Evolutionary conservation across 1,140 invertebrate genomes (phyloP), one percentile per base, ranked within the genome.

Genomic region (Bombus impatiens): DNA sequence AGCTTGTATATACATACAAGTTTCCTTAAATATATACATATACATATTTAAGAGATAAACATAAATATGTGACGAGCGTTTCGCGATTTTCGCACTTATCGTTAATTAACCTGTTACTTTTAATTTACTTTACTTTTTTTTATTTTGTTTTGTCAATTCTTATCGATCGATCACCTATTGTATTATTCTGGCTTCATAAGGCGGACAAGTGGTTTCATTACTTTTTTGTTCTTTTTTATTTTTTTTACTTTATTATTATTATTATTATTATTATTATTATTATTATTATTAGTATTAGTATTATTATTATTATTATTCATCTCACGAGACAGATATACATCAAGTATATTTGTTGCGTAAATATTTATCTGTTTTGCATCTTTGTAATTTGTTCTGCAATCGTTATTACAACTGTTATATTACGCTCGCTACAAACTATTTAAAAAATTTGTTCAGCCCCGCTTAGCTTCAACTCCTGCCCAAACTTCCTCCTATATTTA

Each of bases 241-340:
- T 71, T 42, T 40, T 70, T 71, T 40, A 18, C 25, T 71, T 71
- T 42, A 22, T 71, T 42, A 53, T 77, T 62, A 37, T 71, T 13
- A 25, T 28, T 71, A 78, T 42, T 42, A 25, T 40, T 40, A 53
- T 71, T 42, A 22, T 42, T 71, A 65, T 62, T 77, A 40, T n/a
- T 70, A 40, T 71, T 28, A 12, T 8, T 44, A 44, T 44, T 44
- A 44, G 3, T 44, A 44, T 44, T 47, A 44, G 5, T 44, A 37
- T 62, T 78, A 78, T 78, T 62, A 78, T 59, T 77, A 77, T 62
- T 79, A 79, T 79, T 79, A 67, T 35, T 78, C 89, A 89, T 89
- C 91, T 93, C 89, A 91, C 92, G 91, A 92, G 91, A 95, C 92
- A 92, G 67, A 84, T 94, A 93, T 90, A 94, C 91, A 93, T 92